Evolutionary conservation across 2,888 invertebrate genomes (phyloP), one percentile per base, ranked within the genome.

Genomic region (Ophion ventricosus): DNA sequence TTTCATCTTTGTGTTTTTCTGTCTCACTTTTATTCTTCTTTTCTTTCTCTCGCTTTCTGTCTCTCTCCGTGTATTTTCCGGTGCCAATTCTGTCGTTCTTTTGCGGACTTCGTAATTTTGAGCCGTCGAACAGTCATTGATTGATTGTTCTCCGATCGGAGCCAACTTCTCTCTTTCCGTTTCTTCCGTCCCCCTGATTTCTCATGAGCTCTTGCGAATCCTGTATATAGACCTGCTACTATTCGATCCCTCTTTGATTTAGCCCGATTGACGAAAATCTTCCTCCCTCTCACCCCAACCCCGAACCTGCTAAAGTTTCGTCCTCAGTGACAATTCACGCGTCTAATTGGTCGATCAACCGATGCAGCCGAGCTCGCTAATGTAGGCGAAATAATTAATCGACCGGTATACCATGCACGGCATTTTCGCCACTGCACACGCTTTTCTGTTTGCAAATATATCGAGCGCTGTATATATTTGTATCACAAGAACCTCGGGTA

Each of bases 121-220:
- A 88, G 85, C 85, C 88, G 88, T 89, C 89, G 84, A 83, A 85
- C 82, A 82, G 82, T 87, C 87, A 89, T 89, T 90, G 91, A 91
- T 91, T 88, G 91, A 90, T 91, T 88, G 87, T 56, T 54, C 67
- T 57, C 35, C 72, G 49, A 26, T 79, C 84, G 56, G 66, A 75
- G 79, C 85, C 77, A 88, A 88, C 89, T 70, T 74, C 64, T 66
- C 66, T 66, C 61, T 61, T 73, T 56, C 79, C 67, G 61, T 72
- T 59, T 61, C 11, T 61, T 35, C 61, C n/a, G 26, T 49, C 25
- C 10, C n/a, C 23, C 14, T 3, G 35, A 79, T 72, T 25, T 25
- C 26, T 70, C 64, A 5, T 14, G 4, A 17, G 4, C 17, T 23
- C 26, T 54, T 56, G 35, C 35, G 35, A 35, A 35, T 5, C 35